Evolutionary conservation across 2,113 vertebrate genomes (phyloP).

Genomic region (Phalacrocorax pelagicus): DNA sequence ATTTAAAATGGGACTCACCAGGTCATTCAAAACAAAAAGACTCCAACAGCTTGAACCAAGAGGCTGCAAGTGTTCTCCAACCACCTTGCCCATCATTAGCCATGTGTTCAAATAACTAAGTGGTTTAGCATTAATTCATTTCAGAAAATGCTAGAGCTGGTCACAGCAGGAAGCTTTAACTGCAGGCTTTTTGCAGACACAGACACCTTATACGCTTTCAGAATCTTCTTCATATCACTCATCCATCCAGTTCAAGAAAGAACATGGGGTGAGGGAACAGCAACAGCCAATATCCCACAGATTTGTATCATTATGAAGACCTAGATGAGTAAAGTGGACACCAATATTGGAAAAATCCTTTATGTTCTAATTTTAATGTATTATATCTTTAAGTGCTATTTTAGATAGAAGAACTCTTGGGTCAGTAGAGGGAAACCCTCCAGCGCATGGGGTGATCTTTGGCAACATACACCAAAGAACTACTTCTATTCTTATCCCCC

Average conservation of each 20-base stretch:
- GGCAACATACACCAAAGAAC: neutral
- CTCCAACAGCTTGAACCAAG: neutral
- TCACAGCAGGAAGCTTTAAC: neutral
- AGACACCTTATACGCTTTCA: neutral
- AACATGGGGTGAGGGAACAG: neutral
- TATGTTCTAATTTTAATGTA: no score
- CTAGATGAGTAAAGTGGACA: neutral
- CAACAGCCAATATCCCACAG: neutral
- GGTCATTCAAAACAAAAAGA: neutral
- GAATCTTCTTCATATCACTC: neutral
- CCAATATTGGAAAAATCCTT: neutral
- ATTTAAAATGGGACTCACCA: neutral
- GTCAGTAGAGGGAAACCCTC: neutral
- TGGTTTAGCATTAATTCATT: neutral
- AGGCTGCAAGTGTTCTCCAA: neutral
- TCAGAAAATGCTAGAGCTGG: neutral
- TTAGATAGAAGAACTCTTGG: neutral
- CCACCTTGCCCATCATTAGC: neutral
- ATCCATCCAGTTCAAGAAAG: neutral
- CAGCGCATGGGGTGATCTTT: neutral
- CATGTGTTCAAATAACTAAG: neutral
- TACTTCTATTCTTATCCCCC: neutral
- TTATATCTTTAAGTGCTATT: no score
- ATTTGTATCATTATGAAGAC: neutral
- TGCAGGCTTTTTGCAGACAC: neutral